A percentile compares a stretch with the other conserved stretches of the same genome.
These are phyloP conservation scores for Ylistrum balloti DNA, from an alignment of 1,140 invertebrate species.

Conservation along the genomic window DNA sequence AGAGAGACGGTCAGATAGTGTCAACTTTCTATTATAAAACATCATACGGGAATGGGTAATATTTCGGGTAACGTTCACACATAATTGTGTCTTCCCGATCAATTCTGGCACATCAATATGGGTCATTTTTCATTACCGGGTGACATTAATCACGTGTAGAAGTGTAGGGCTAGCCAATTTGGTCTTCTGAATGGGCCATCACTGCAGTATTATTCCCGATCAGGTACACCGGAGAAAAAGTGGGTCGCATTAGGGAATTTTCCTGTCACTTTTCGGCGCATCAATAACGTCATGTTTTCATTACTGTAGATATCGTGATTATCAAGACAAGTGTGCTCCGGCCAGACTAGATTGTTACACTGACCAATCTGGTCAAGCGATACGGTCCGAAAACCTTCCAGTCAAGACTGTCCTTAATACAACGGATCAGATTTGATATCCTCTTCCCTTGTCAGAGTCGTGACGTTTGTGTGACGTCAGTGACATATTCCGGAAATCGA, in stretches of 20 bases:
- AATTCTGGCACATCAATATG: not conserved
- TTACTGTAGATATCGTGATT: not conserved
- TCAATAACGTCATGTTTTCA: not conserved
- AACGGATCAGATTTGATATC: not conserved
- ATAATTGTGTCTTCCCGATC: not conserved
- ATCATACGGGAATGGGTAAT: not conserved
- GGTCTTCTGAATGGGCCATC: not conserved
- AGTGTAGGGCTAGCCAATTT: not conserved
- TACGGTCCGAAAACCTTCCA: not conserved
- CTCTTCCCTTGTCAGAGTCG: not conserved
- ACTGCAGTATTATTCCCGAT: not conserved
- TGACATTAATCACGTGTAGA: not conserved
- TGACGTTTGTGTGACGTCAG: constrained; percentile 12
- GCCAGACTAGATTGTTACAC: not conserved
- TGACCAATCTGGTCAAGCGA: not conserved
- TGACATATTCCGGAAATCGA: constrained; percentile 20
- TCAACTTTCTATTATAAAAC: constrained; percentile 34
- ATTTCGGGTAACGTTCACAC: not conserved
- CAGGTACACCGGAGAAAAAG: not conserved
- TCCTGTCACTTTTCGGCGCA: not conserved
- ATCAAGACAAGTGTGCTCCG: not conserved
- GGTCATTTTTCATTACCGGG: not conserved
- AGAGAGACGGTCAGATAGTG: not conserved
- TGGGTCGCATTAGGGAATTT: not conserved
- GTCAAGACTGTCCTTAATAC: not conserved